Evolutionary conservation across 1,140 invertebrate genomes (phyloP).

Genomic region (Platyscapa corneri): DNA sequence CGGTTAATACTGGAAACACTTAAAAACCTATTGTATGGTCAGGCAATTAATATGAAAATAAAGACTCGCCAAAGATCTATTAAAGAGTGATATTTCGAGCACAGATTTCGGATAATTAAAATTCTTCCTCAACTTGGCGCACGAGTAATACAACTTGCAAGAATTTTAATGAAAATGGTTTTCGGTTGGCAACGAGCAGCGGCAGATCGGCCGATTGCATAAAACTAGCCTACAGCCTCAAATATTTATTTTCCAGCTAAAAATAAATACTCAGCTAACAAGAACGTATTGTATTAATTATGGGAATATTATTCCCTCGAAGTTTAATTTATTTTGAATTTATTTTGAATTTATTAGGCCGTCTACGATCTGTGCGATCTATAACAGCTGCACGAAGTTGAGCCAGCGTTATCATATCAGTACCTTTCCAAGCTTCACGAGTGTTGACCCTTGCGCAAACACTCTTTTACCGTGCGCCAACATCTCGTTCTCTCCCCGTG

Average conservation of each 20-base stretch:
- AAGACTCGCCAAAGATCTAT: background rate
- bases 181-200: background rate
- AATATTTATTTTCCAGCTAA: background rate
- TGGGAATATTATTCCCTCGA: background rate
- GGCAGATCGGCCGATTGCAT: background rate
- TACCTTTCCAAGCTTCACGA: background rate
- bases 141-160: background rate
- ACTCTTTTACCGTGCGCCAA: background rate
- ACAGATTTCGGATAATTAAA: background rate
- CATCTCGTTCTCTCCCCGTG: background rate
- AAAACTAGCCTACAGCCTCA: background rate
- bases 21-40: background rate
- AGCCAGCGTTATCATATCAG: slow-evolving; percentile 1
- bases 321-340: slow-evolving; percentile 6
- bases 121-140: background rate
- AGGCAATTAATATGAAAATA: background rate
- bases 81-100: background rate
- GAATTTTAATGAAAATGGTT: background rate
- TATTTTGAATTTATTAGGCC: slow-evolving; percentile 5
- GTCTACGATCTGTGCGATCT: background rate
- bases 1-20: background rate
- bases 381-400: background rate
- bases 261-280: background rate
- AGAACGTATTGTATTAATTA: background rate
- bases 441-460: background rate